These are phyloP conservation scores for Astreopora myriophthalma DNA, from an alignment of 64 coral and sea anemone genomes.

Conservation along the genomic window DNA sequence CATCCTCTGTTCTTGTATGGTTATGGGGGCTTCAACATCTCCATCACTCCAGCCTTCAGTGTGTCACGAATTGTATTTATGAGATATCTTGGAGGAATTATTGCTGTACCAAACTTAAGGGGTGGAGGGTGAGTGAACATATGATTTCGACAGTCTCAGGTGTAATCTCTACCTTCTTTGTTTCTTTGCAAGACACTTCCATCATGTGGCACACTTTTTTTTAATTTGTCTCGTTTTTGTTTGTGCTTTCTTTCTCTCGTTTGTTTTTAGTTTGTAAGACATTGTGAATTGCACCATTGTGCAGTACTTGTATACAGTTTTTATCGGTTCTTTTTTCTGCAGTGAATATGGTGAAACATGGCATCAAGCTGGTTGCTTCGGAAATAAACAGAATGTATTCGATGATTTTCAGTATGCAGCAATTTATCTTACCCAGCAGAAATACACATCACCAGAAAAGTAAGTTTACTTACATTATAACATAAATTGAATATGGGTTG, in stretches of 20 bases:
- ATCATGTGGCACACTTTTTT: no score
- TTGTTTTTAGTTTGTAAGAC: no score
- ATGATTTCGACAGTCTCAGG: background rate
- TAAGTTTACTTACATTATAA: no score
- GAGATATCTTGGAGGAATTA: constrained; percentile 81
- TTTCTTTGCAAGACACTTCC: no score
- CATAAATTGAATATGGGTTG: no score
- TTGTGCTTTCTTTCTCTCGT: no score
- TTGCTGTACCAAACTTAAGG: constrained; percentile 88
- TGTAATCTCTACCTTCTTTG: no score
- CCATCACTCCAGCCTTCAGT: constrained; percentile 94
- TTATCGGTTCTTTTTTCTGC: background rate
- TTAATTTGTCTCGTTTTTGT: no score
- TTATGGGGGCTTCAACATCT: constrained; percentile 97
- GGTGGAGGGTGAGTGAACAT: constrained; percentile 82
- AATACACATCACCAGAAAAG: constrained; percentile 80
- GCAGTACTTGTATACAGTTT: no score
- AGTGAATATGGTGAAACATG: constrained; percentile 97
- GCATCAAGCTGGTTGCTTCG: constrained; percentile 92
- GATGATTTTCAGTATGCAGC: constrained; percentile 97
- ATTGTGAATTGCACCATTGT: no score
- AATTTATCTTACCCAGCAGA: constrained; percentile 76
- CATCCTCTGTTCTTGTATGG: constrained; percentile 90
- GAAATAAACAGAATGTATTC: constrained; percentile 98
- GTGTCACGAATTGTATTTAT: constrained; percentile 94